Base-by-base conservation (phyloP, 2,113 vertebrate species). In the Apteryx mantelli region DNA sequence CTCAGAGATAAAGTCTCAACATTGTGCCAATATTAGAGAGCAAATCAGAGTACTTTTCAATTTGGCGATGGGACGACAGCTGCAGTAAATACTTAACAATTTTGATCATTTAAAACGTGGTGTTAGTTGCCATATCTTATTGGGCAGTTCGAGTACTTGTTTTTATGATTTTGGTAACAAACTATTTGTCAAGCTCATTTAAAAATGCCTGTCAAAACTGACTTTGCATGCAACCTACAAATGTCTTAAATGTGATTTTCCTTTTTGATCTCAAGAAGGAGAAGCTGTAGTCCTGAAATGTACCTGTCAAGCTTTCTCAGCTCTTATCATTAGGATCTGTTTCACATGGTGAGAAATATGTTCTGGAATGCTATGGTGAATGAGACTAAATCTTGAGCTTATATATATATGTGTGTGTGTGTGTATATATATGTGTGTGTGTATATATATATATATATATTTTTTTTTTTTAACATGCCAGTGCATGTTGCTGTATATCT, bases 401-500 rank as follows among this genome's bases (percentile, higher is more conserved):
- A 38, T 38, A 38, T 38, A 38, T 38, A 38, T 38, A 38, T 38
- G 7, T 38, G 7, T 36, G 36, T 36, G 36, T 36, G 36, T 38
- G 36, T 38, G 36, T 38, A 38, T 38, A 38, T 38, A 38, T 38
- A 7, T 38, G 7, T 38, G 36, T 38, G 36, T 38, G 36, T 38
- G 7, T 38, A 7, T 38, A 7, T 38, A 7, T 38, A 7, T 38
- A 38, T 38, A 38, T 38, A 38, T 38, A 38, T 38, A 38, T 38
- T 7, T 38, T 38, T 48, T 48, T 11, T 48, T 15, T 66, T 69
- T 38, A 58, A 70, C 13, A 68, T n/a, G 75, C 5, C 7, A 71
- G 24, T 34, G 42, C 0, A 0, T 26, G 22, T 60, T 81, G 86
- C 52, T 4, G 2, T 46, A 28, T 16, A 2, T 30, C 55, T 75